Evolutionary conservation across 37 sponge, comb jelly and placozoan species (phyloP).

Genomic region (Chondrilla cf. caribensis): DNA sequence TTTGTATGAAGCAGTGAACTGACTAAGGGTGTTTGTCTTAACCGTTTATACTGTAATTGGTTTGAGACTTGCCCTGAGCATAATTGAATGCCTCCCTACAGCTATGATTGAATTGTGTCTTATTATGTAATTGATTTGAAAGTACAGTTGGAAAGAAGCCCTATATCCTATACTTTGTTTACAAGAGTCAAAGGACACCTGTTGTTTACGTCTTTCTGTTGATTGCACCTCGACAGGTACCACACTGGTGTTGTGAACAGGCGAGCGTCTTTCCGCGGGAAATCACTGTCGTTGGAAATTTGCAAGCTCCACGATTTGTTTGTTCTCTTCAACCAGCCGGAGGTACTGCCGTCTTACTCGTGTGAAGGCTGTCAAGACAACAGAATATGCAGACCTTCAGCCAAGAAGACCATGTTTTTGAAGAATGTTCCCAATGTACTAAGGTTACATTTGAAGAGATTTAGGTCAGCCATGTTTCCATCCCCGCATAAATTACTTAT

Average conservation of each 20-base stretch:
- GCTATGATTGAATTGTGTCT: no score
- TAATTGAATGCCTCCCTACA: no score
- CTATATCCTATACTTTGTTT: no score
- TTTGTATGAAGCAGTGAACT: no score
- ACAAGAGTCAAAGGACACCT: no score
- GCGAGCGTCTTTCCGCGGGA: not conserved
- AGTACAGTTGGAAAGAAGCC: no score
- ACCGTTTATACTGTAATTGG: no score
- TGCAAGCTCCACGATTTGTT: not conserved
- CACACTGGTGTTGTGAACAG: not conserved
- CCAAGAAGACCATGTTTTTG: not conserved
- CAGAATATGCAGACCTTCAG: not conserved
- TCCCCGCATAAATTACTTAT: no score
- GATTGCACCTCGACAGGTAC: not conserved
- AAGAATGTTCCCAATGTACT: constrained; percentile 39
- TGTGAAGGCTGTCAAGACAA: not conserved
- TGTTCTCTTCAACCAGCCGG: not conserved
- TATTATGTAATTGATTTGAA: no score
- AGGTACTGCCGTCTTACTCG: not conserved
- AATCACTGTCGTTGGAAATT: not conserved
- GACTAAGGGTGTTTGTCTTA: no score
- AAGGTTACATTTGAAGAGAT: constrained; percentile 76
- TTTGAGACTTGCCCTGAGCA: no score
- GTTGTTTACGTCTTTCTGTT: no score
- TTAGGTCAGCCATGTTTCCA: constrained; percentile 56